phyloP scores from a whole-genome alignment of 1,140 invertebrate genomes.

The Acromyrmex heyeri region DNA sequence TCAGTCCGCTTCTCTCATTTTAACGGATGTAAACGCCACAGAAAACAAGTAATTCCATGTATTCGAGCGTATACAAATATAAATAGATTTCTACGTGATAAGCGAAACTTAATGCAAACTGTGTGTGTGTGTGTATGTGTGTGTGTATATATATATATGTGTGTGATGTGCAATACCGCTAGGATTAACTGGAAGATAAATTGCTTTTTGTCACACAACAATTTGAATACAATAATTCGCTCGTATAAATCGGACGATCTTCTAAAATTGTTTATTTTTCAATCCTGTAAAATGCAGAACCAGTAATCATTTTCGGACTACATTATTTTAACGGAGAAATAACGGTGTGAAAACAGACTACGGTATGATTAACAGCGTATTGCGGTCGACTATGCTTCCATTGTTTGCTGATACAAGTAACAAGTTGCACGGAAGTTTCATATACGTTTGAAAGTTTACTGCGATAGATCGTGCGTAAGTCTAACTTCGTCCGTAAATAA shows the following conservation, averaged over 20 bases:
- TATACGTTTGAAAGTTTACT: slow-evolving; percentile 32
- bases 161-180: not conserved
- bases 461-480: slow-evolving; percentile 21
- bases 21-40: not conserved
- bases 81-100: not conserved
- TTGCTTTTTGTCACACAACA: not conserved
- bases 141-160: no score
- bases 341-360: slow-evolving; percentile 41
- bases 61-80: not conserved
- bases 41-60: not conserved
- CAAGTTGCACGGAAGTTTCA: slow-evolving; percentile 42
- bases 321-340: slow-evolving; percentile 38
- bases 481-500: slow-evolving; percentile 48
- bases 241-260: not conserved
- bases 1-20: slow-evolving; percentile 5
- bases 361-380: slow-evolving; percentile 44
- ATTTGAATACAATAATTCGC: not conserved
- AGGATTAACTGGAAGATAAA: not conserved
- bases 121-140: no score
- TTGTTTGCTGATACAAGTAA: slow-evolving; percentile 53
- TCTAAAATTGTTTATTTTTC: slow-evolving; percentile 9
- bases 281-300: slow-evolving; percentile 5
- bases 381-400: slow-evolving; percentile 32
- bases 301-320: slow-evolving; percentile 19
- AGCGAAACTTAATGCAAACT: slow-evolving; percentile 6